phyloP scores from a whole-genome alignment of 2,888 invertebrate species.

The Zygogramma bicolorata region DNA sequence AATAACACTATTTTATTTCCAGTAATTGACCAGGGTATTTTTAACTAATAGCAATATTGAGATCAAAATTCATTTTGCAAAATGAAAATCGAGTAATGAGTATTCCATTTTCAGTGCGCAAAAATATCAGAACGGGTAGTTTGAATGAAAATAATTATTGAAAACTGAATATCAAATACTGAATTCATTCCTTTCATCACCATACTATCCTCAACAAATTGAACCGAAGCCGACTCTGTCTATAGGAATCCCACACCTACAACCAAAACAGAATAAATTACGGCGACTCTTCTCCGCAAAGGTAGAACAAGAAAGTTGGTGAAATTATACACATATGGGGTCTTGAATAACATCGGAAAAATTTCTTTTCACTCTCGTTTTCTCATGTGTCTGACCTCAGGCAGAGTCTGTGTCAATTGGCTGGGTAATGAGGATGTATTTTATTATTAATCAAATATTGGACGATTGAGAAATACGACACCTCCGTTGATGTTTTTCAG shows the following conservation, averaged over 20 bases:
- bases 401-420: not conserved
- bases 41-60: too few species aligned
- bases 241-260: not conserved
- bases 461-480: not conserved
- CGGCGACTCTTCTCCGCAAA: not conserved
- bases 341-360: not conserved
- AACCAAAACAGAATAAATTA: slow-evolving; percentile 1
- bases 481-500: not conserved
- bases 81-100: too few species aligned
- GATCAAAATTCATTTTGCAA: too few species aligned
- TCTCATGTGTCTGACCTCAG: not conserved
- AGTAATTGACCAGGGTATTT: too few species aligned
- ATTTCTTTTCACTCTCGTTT: slow-evolving; percentile 23
- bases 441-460: not conserved
- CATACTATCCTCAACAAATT: not conserved
- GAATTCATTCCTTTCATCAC: too few species aligned
- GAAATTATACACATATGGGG: slow-evolving; percentile 2
- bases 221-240: not conserved
- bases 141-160: too few species aligned
- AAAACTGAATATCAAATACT: too few species aligned
- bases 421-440: not conserved
- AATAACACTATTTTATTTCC: too few species aligned
- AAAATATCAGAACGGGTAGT: too few species aligned
- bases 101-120: too few species aligned
- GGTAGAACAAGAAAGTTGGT: not conserved